phyloP scores from a whole-genome alignment of 2,888 invertebrate genomes.

The Aporophyla nigra region DNA sequence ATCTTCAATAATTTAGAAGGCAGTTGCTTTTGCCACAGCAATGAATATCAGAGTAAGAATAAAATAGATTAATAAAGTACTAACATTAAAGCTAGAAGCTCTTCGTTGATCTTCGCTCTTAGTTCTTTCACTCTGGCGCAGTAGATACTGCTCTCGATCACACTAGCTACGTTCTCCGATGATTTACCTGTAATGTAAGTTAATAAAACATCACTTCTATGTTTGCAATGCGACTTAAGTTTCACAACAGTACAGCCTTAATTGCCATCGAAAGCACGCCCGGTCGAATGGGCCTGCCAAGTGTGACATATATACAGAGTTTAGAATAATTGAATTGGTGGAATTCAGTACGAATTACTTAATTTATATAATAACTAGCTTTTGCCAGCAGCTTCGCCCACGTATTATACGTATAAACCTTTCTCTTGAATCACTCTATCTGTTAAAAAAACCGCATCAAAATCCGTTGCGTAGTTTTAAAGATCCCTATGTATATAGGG shows the following conservation, averaged over 20 bases:
- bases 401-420: too few species aligned
- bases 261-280: not conserved
- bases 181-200: slow-evolving; percentile 72
- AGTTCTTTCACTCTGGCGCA: slow-evolving; percentile 84
- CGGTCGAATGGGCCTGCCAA: too few species aligned
- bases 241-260: not conserved
- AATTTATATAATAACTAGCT: too few species aligned
- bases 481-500: too few species aligned
- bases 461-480: too few species aligned
- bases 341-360: too few species aligned
- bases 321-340: too few species aligned
- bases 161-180: slow-evolving; percentile 76
- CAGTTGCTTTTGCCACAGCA: not conserved
- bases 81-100: slow-evolving; percentile 81
- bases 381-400: too few species aligned
- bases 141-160: slow-evolving; percentile 85
- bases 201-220: not conserved
- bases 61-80: slow-evolving; percentile 47
- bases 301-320: not conserved
- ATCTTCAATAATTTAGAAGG: not conserved
- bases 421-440: too few species aligned
- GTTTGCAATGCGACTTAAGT: not conserved
- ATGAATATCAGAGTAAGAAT: not conserved
- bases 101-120: slow-evolving; percentile 79
- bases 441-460: too few species aligned